A percentile compares a stretch with the other conserved stretches of the same genome.
These are phyloP conservation scores for Trypoxylon attenuatum DNA, from an alignment of 2,888 invertebrate genomes.

Conservation along the genomic window DNA sequence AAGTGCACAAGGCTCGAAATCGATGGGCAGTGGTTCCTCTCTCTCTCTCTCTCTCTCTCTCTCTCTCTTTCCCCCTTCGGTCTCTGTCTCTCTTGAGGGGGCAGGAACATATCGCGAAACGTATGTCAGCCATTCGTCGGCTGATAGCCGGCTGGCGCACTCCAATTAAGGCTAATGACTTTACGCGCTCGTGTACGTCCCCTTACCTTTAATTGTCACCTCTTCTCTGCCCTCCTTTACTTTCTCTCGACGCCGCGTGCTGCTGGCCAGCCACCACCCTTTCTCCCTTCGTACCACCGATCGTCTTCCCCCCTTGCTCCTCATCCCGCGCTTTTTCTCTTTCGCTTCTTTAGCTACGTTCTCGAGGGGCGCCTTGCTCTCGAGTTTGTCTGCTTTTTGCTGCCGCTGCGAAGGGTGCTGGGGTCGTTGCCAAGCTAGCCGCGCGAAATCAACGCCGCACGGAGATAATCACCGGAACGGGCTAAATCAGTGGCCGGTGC, in stretches of 20 bases:
- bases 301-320: background rate
- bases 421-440: background rate
- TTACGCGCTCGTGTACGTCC: conserved; percentile 59
- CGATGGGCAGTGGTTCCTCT: too few relatives aligned
- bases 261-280: background rate
- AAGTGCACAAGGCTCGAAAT: too few relatives aligned
- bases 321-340: background rate
- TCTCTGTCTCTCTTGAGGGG: too few relatives aligned
- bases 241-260: conserved; percentile 1
- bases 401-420: background rate
- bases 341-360: background rate
- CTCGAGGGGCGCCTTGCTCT: conserved; percentile 6
- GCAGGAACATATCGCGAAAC: conserved; percentile 53
- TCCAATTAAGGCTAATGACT: conserved; percentile 68
- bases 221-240: conserved; percentile 35
- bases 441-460: background rate
- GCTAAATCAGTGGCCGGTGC: conserved; percentile 3
- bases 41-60: too few relatives aligned
- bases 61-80: too few relatives aligned
- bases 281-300: background rate
- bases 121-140: conserved; percentile 53
- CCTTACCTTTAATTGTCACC: conserved; percentile 57
- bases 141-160: conserved; percentile 58
- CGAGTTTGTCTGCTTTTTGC: background rate
- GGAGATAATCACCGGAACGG: background rate